These are phyloP conservation scores for Onychomys leucogaster DNA, from an alignment of 2,797 vertebrate genomes.

Conservation along the genomic window DNA sequence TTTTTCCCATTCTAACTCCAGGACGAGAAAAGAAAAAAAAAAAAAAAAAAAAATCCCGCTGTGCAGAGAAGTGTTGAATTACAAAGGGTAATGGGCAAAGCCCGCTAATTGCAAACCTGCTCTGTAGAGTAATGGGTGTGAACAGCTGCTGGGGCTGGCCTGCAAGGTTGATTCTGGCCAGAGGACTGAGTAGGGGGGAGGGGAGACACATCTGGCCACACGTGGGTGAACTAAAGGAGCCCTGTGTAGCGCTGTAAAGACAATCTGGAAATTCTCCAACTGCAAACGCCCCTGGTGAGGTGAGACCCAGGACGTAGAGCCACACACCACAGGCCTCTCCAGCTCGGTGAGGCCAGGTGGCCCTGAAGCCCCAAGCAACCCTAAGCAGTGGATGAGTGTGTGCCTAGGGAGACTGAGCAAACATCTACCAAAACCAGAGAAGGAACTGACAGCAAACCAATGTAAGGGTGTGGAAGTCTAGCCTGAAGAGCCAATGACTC, in stretches of 20 bases:
- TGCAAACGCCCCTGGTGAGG: accelerated
- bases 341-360: background rate
- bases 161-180: background rate
- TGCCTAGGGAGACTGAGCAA: background rate
- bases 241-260: background rate
- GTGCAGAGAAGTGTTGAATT: constrained; percentile 62
- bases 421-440: background rate
- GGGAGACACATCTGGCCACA: accelerated
- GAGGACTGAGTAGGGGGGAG: background rate
- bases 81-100: constrained; percentile 50
- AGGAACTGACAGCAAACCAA: background rate
- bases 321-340: background rate
- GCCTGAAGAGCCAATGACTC: background rate
- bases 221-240: background rate
- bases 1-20: constrained; percentile 45
- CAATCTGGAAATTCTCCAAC: background rate
- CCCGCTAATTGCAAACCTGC: constrained; percentile 42
- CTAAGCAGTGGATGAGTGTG: background rate
- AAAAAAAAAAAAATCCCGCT: background rate
- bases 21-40: background rate
- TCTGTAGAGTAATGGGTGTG: background rate
- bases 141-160: background rate
- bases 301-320: background rate
- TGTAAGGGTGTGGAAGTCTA: accelerated
- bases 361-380: background rate